These are phyloP conservation scores for Ctenodactylus gundi DNA, from an alignment of 2,113 vertebrate species.

Conservation along the genomic window DNA sequence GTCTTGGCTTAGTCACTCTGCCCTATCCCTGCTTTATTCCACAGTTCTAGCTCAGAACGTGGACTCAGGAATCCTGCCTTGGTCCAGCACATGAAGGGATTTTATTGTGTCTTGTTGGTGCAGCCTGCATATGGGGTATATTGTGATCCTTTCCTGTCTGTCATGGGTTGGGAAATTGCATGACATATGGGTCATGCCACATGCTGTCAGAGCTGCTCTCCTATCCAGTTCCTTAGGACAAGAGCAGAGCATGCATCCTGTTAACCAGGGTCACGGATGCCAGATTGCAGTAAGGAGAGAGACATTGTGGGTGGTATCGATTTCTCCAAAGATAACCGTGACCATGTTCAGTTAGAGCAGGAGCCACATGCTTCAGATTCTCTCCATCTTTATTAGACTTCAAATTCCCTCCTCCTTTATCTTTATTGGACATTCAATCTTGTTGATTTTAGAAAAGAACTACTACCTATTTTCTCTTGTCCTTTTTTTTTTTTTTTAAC, in stretches of 20 bases:
- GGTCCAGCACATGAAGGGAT: background rate
- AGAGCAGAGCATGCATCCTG: background rate
- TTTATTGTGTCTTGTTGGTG: background rate
- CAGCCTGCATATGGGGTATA: background rate
- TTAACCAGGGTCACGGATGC: no score
- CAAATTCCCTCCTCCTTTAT: background rate
- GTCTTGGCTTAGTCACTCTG: background rate
- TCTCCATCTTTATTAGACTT: background rate
- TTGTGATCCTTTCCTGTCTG: background rate
- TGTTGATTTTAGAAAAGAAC: background rate
- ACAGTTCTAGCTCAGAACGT: background rate
- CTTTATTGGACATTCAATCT: background rate
- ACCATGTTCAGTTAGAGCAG: background rate
- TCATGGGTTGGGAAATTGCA: background rate
- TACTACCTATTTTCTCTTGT: background rate
- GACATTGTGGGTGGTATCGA: background rate
- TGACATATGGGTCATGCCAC: background rate
- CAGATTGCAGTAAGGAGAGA: background rate
- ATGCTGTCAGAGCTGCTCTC: background rate
- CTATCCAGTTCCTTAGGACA: background rate
- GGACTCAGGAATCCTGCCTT: background rate
- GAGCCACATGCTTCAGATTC: background rate
- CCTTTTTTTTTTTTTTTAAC: constrained; percentile 8
- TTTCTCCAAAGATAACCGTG: background rate
- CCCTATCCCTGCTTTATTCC: background rate